phyloP scores from a whole-genome alignment of 2,888 invertebrate genomes.

The Stenodema calcarata region DNA sequence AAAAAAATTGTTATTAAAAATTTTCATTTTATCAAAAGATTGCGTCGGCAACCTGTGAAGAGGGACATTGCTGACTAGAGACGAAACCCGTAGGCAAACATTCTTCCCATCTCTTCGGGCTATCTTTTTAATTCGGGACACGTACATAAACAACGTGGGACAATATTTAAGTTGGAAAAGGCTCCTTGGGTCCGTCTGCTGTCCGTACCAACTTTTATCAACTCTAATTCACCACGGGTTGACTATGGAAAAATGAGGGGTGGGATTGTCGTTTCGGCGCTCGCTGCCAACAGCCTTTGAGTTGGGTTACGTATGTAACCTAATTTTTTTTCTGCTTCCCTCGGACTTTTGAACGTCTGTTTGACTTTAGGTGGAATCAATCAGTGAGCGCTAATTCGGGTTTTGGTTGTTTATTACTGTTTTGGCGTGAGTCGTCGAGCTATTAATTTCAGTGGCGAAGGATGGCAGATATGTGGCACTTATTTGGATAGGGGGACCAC shows the following conservation, averaged over 20 bases:
- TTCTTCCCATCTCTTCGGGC: constrained; percentile 24
- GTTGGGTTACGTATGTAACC: neutral
- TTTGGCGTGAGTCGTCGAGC: too few relatives aligned
- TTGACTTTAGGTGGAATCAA: neutral
- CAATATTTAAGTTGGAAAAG: constrained; percentile 42
- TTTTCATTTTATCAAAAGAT: constrained; percentile 6
- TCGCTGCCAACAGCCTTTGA: neutral
- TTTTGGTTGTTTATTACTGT: too few relatives aligned
- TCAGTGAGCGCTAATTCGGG: too few relatives aligned
- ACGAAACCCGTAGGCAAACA: constrained; percentile 20
- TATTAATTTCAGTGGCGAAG: too few relatives aligned
- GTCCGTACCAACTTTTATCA: constrained; percentile 23
- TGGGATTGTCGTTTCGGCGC: neutral
- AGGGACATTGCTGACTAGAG: constrained; percentile 21
- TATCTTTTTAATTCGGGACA: constrained; percentile 48
- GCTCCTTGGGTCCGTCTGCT: constrained; percentile 11
- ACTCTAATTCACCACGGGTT: neutral
- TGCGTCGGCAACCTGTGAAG: neutral
- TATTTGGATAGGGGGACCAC: too few relatives aligned
- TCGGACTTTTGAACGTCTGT: neutral
- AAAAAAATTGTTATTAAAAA: too few relatives aligned
- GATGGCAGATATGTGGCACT: too few relatives aligned
- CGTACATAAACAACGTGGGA: constrained; percentile 46
- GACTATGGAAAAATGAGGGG: neutral
- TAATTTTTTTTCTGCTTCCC: neutral